A percentile compares a stretch with the other conserved stretches of the same genome.
Conservation (phyloP, 1,140 invertebrate genomes). For the Heterodera carotae region DNA sequence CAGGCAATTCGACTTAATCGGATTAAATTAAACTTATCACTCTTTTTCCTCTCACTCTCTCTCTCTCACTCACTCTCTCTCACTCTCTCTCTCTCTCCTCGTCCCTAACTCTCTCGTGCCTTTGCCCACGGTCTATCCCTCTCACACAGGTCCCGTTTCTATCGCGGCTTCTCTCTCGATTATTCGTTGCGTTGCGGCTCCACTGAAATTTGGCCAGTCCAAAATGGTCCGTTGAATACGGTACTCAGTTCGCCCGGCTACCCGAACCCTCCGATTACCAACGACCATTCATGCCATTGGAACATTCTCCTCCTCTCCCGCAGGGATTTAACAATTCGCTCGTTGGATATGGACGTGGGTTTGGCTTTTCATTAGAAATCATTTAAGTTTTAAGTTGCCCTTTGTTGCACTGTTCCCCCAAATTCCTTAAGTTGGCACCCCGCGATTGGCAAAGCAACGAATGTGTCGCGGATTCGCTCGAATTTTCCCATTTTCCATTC, state of each 20-base stretch:
- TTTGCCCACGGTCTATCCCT: no score
- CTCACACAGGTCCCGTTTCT: slow-evolving; percentile 43
- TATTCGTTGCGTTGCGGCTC: slow-evolving; percentile 53
- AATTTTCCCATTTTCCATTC: slow-evolving; percentile 22
- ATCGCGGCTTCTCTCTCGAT: slow-evolving; percentile 49
- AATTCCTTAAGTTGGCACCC: slow-evolving; percentile 13
- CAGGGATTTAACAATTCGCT: slow-evolving; percentile 43
- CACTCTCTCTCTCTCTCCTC: no score
- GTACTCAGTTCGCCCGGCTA: slow-evolving; percentile 50
- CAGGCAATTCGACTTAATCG: slow-evolving; percentile 2
- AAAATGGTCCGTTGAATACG: slow-evolving; percentile 41
- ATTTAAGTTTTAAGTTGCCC: no score
- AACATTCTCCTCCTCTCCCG: slow-evolving; percentile 56
- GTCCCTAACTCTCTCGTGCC: no score
- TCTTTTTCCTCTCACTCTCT: no score
- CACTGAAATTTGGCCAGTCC: slow-evolving; percentile 53
- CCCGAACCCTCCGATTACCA: slow-evolving; percentile 31
- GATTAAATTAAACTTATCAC: no score
- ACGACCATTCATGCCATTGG: slow-evolving; percentile 49
- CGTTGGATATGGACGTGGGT: slow-evolving; percentile 54
- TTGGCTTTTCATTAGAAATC: no score
- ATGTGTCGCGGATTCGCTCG: slow-evolving; percentile 9
- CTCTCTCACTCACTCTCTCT: no score
- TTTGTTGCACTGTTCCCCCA: no score
- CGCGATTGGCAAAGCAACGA: slow-evolving; percentile 21